These are phyloP conservation scores for Patella ulyssiponensis DNA, from an alignment of 2,888 invertebrate species.

Conservation along the genomic window DNA sequence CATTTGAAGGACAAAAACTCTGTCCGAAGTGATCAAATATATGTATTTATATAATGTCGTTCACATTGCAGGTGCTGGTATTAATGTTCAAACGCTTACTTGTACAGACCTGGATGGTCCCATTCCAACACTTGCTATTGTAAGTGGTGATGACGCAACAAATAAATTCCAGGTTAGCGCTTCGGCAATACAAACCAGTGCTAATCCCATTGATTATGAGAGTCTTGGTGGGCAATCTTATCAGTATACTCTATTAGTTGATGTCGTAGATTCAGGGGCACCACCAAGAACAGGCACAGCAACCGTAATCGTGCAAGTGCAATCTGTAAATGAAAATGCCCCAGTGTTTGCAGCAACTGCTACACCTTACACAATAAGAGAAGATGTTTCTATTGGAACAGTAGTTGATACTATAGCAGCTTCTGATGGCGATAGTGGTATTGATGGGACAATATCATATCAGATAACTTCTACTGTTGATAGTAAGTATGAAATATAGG, in stretches of 20 bases:
- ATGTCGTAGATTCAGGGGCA: constrained; percentile 14
- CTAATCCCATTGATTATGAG: constrained; percentile 48
- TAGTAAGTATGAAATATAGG: constrained; percentile 14
- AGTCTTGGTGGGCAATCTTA: constrained; percentile 6
- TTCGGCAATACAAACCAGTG: constrained; percentile 39
- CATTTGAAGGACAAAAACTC: too few species aligned
- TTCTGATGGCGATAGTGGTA: constrained; percentile 42
- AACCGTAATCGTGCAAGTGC: constrained; percentile 12
- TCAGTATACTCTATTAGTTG: constrained; percentile 16
- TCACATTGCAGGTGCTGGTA: constrained; percentile 20
- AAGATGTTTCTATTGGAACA: constrained; percentile 35
- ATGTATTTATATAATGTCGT: too few species aligned
- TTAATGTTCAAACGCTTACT: constrained; percentile 38
- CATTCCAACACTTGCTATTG: constrained; percentile 35
- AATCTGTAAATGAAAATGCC: constrained; percentile 18
- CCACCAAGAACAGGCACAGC: constrained; percentile 12
- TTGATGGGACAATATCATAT: constrained; percentile 33
- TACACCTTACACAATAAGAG: constrained; percentile 31
- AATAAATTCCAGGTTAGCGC: constrained; percentile 34
- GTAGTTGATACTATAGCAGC: constrained; percentile 36
- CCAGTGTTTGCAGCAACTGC: constrained; percentile 30
- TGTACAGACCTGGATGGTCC: constrained; percentile 49
- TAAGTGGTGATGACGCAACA: constrained; percentile 40
- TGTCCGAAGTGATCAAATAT: too few species aligned
- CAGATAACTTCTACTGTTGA: constrained; percentile 23